Conservation (phyloP, 2,888 invertebrate genomes). For the Ecliptopera silaceata region DNA sequence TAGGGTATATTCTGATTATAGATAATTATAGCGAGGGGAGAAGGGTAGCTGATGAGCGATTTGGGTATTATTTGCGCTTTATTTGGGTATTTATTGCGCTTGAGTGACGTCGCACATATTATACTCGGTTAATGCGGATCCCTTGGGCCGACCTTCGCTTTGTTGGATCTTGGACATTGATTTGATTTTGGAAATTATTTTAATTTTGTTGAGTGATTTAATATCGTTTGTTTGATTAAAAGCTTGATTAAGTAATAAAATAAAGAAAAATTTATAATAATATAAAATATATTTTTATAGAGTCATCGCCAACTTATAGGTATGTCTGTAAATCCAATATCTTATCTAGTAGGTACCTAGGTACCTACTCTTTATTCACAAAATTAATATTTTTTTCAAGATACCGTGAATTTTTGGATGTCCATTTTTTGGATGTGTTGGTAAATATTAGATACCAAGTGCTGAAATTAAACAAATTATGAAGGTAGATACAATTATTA, state of each 20-base stretch:
- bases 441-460: too few species aligned
- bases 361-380: too few species aligned
- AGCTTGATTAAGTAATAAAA: too few species aligned
- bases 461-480: neutral
- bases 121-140: conserved; percentile 66
- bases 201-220: conserved; percentile 6
- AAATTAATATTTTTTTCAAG: too few species aligned
- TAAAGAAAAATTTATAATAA: too few species aligned
- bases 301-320: too few species aligned
- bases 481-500: neutral
- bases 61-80: conserved; percentile 87
- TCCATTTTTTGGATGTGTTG: too few species aligned
- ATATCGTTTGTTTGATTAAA: neutral
- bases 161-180: conserved; percentile 57
- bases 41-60: conserved; percentile 79
- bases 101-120: conserved; percentile 82
- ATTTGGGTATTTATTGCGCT: conserved; percentile 85
- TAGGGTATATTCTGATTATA: conserved; percentile 67
- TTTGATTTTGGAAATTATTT: conserved; percentile 42
- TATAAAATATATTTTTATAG: too few species aligned
- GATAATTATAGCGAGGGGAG: conserved; percentile 78
- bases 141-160: conserved; percentile 62
- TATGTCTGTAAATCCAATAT: too few species aligned
- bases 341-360: too few species aligned
- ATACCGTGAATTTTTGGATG: too few species aligned